Evolutionary conservation across 2,888 invertebrate genomes (phyloP).

Genomic region (Odontocerum albicorne): DNA sequence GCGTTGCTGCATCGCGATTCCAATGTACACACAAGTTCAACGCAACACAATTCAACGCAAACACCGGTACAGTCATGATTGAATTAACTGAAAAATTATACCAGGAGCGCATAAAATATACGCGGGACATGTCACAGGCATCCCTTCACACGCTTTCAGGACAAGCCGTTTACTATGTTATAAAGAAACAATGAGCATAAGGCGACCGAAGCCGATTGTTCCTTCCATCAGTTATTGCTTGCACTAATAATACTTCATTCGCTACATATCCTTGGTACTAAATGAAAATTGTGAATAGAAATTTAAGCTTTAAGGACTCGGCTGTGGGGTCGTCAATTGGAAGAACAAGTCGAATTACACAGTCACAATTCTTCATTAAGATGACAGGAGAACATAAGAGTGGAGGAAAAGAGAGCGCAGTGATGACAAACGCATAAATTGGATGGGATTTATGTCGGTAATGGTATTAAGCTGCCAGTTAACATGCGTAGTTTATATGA

Average conservation of each 20-base stretch:
- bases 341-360: neutral
- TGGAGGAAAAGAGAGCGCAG: neutral
- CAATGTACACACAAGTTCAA: too few relatives aligned
- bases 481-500: too few relatives aligned
- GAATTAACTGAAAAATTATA: too few relatives aligned
- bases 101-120: too few relatives aligned
- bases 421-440: constrained; percentile 11
- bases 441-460: neutral
- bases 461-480: neutral
- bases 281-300: too few relatives aligned
- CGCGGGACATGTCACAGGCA: constrained; percentile 50
- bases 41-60: too few relatives aligned
- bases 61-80: too few relatives aligned
- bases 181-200: too few relatives aligned
- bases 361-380: constrained; percentile 49
- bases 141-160: constrained; percentile 49
- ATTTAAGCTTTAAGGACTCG: neutral
- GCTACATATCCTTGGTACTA: too few relatives aligned
- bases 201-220: neutral
- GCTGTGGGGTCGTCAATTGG: neutral
- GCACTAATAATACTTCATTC: too few relatives aligned
- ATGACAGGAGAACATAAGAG: constrained; percentile 40
- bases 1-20: too few relatives aligned
- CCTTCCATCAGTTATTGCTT: neutral
- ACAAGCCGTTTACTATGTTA: neutral